Conservation (phyloP, 2,113 vertebrate species). For the Rhynchomys soricoides region DNA sequence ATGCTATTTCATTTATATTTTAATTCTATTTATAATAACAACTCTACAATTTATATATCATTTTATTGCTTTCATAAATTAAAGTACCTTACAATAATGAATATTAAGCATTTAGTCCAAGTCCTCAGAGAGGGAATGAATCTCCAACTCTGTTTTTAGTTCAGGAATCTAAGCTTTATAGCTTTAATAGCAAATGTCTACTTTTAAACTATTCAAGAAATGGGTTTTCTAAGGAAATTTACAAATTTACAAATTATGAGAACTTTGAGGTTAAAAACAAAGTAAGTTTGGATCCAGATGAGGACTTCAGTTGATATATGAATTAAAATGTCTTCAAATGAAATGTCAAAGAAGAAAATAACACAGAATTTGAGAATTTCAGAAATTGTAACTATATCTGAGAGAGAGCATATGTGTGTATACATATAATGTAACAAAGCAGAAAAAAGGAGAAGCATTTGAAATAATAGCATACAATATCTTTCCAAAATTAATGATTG, state of each 20-base stretch:
- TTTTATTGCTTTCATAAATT: neutral
- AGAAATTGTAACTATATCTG: neutral
- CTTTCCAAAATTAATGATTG: neutral
- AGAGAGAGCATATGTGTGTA: neutral
- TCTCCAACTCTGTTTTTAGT: neutral
- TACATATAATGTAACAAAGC: neutral
- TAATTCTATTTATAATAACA: neutral
- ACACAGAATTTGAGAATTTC: neutral
- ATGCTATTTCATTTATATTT: neutral
- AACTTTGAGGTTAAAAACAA: neutral
- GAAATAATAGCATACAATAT: neutral
- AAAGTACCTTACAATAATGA: neutral
- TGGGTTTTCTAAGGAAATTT: neutral
- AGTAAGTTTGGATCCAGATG: neutral
- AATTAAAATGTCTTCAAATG: neutral
- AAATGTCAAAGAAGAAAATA: neutral
- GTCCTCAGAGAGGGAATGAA: neutral
- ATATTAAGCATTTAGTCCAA: neutral
- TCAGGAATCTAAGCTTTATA: neutral
- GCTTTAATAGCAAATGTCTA: neutral
- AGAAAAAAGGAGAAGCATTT: neutral
- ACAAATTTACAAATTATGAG: neutral
- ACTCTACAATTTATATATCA: neutral
- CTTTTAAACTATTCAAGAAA: slow-evolving; percentile 24
- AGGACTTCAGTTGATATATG: neutral